Evolutionary conservation across 1,140 invertebrate species (phyloP), one percentile per base, ranked within the genome.

Genomic region (Drosophila novamexicana): DNA sequence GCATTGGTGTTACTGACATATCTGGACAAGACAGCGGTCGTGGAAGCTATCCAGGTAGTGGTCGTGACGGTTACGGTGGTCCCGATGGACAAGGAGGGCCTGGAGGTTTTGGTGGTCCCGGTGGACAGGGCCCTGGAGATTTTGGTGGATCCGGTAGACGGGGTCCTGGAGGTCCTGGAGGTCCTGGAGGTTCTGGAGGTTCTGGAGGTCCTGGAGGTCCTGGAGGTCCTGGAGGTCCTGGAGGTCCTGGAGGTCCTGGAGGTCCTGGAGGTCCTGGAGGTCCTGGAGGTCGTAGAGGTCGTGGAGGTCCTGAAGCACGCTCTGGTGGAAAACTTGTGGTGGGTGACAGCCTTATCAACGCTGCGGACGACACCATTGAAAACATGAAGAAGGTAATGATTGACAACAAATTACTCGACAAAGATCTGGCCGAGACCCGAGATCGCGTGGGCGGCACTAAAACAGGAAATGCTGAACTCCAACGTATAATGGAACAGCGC

Each of bases 401-500:
- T 0, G 64, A 73, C 16, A 91, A 91, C 44, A 77, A 82, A 12
- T 40, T 89, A 18, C 71, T 91, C 0, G 18, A 88, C 34, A 81
- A 71, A 7, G 56, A 80, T 29, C 57, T 79, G 6, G 58, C 45
- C 5, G 66, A 70, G 0, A 75, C 79, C 2, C 36, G 77, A 16
- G 90, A 86, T 29, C 62, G 70, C 6, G 61, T 79, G 0, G 42
- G 52, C 8, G 77, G 72, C 2, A 67, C 73, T 6, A 66, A 52
- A 4, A 42, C 76, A 7, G 77, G 85, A 53, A 81, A 79, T 22
- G 54, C 66, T 1, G 89, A 86, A 2, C 86, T 92, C 10, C 76
- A 78, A 57, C 88, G 79, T 2, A 89, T 91, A n/a, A 77, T 92
- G 76, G 70, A 29, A 10, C 57, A 81, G n/a, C 82, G 80, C 10